Percentiles rank a stretch among this genome's conserved stretches.
Evolutionary conservation across 2,888 invertebrate species (phyloP).

Genomic region (Euproctis similis): DNA sequence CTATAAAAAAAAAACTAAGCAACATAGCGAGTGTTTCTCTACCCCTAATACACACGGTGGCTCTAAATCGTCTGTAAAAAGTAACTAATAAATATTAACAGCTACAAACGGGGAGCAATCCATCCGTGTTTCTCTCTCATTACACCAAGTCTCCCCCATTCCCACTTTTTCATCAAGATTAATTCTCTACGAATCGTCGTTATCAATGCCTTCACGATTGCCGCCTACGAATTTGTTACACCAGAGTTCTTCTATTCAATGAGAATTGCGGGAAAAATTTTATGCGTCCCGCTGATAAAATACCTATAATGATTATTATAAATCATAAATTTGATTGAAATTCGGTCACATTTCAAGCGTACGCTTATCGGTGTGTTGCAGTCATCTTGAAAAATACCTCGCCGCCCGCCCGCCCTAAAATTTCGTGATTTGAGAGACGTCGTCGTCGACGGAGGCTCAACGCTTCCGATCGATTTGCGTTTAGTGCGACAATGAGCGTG

Average conservation of each 20-base stretch:
- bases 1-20: too few species aligned
- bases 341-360: slow-evolving; percentile 69
- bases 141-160: slow-evolving; percentile 36
- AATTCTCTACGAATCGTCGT: slow-evolving; percentile 68
- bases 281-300: slow-evolving; percentile 66
- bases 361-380: slow-evolving; percentile 68
- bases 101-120: slow-evolving; percentile 42
- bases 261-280: slow-evolving; percentile 72
- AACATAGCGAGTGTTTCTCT: slow-evolving; percentile 2
- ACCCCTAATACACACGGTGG: slow-evolving; percentile 11
- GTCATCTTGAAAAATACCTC: slow-evolving; percentile 70
- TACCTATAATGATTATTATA: slow-evolving; percentile 74
- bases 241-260: slow-evolving; percentile 72
- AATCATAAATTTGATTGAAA: slow-evolving; percentile 75
- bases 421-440: slow-evolving; percentile 45
- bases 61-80: slow-evolving; percentile 31
- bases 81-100: slow-evolving; percentile 39
- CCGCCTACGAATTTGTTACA: slow-evolving; percentile 70
- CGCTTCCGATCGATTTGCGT: slow-evolving; percentile 67
- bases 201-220: slow-evolving; percentile 72
- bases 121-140: slow-evolving; percentile 41
- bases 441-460: too few species aligned
- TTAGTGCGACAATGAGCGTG: slow-evolving; percentile 63
- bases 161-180: slow-evolving; percentile 60
- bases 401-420: too few species aligned